Evolutionary conservation across 2,797 vertebrate species (phyloP), one percentile per base, ranked within the genome.

Genomic region (Choloepus didactylus): DNA sequence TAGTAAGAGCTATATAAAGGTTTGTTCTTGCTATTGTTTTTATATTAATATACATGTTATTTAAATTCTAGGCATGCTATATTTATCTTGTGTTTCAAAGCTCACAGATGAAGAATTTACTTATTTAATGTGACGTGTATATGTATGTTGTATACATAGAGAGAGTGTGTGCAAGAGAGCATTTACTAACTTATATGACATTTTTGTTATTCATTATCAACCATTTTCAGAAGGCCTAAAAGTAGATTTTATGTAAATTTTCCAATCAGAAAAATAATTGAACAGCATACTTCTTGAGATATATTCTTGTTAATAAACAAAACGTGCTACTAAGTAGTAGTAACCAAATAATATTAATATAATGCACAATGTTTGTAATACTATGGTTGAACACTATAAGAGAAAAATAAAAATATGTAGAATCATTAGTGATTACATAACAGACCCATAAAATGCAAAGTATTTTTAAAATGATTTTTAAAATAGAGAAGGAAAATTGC

Each of bases 321-420:
- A 64, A 44, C 14, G 6, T 66, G 64, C 35, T 35, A 35, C 54
- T 56, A 56, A 56, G 16, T 56, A 56, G 54, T 56, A 19, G 16
- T 56, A 56, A 5, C 16, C 16, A 56, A 41, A 15, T 62, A 27
- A 25, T 79, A 54, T 8, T 81, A 69, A 14, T 62, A 44, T 46
- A 91, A 72, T 67, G 56, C 0, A 41, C 7, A 4, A 8, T 70
- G 31, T 38, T 87, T 75, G 15, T 51, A 87, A 82, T 67, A 62
- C 80, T 83, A 49, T 87, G 11, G 4, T 51, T 94, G 31, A 59
- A 54, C 18, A 56, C 7, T 10, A 46, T 21, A 29, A 94, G 29
- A 76, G 19, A 81, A 88, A 75, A 87, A 62, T 21, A 25, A 85
- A 85, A 88, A 59, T 88, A 79, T 59, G 67, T 11, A 92, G 49